phyloP scores from a whole-genome alignment of 2,888 invertebrate species.

The Panzeria rudis region DNA sequence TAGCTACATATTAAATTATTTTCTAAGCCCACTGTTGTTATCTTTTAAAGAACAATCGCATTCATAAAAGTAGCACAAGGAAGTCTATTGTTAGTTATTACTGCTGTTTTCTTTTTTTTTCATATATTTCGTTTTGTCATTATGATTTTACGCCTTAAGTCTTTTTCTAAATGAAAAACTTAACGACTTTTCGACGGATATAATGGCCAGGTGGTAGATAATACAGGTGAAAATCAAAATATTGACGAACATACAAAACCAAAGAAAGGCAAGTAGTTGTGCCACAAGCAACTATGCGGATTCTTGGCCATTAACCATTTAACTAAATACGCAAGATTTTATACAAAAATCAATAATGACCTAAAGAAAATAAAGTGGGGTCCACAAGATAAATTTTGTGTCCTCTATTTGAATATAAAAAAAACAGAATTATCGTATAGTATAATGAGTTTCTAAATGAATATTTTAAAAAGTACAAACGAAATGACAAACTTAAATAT shows the following conservation, averaged over 20 bases:
- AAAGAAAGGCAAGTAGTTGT: not conserved
- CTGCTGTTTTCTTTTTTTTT: not conserved
- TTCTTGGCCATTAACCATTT: no score
- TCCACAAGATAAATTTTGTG: no score
- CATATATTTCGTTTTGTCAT: not conserved
- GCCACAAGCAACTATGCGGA: not conserved
- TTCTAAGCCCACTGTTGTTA: constrained; percentile 23
- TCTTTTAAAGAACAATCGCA: not conserved
- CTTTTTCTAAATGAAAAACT: constrained; percentile 40
- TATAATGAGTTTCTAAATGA: not conserved
- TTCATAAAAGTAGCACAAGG: not conserved
- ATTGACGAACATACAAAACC: not conserved
- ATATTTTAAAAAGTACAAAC: not conserved
- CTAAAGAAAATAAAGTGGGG: no score
- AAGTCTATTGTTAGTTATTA: constrained; percentile 34
- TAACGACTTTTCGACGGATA: constrained; percentile 48
- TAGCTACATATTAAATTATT: no score
- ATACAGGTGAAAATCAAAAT: not conserved
- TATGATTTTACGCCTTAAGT: constrained; percentile 37
- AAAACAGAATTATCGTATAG: no score
- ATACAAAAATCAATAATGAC: no score
- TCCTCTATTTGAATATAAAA: no score
- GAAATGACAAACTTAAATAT: not conserved
- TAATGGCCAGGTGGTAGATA: constrained; percentile 30
- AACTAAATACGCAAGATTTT: no score